Conservation (phyloP, 2,888 invertebrate species). For the Cataglyphis livida region DNA sequence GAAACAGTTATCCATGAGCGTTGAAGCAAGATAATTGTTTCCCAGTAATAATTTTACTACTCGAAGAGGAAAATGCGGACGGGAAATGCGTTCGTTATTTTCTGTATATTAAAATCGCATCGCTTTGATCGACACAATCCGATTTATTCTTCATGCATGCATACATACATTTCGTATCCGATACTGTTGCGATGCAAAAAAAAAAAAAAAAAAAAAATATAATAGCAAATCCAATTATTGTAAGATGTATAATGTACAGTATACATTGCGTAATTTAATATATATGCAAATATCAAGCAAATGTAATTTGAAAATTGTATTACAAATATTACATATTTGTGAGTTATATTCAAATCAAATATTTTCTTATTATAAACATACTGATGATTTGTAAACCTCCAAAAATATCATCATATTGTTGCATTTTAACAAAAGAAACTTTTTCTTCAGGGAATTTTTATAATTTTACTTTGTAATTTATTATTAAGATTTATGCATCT, state of each 20-base stretch:
- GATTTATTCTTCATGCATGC: slow-evolving; percentile 23
- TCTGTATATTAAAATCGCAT: slow-evolving; percentile 41
- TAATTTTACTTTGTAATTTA: background rate
- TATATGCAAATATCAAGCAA: background rate
- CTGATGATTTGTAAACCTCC: background rate
- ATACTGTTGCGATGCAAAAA: background rate
- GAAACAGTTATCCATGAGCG: slow-evolving; percentile 5
- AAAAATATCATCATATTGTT: background rate
- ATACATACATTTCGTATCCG: slow-evolving; percentile 3
- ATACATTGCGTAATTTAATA: background rate
- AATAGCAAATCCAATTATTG: slow-evolving; percentile 27
- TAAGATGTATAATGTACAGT: slow-evolving; percentile 11
- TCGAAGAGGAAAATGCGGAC: background rate
- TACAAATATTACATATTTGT: background rate
- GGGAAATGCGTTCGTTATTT: slow-evolving; percentile 20
- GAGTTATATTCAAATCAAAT: background rate
- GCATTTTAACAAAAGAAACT: background rate
- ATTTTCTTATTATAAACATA: background rate
- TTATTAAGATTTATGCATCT: background rate
- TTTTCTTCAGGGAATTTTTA: background rate
- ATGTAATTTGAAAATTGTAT: slow-evolving; percentile 22
- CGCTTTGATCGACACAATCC: slow-evolving; percentile 28
- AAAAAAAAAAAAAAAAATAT: background rate
- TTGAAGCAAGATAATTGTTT: slow-evolving; percentile 33
- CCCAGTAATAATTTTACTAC: slow-evolving; percentile 31